Evolutionary conservation across 2,888 invertebrate species (phyloP).

Genomic region (Chironomus riparius): DNA sequence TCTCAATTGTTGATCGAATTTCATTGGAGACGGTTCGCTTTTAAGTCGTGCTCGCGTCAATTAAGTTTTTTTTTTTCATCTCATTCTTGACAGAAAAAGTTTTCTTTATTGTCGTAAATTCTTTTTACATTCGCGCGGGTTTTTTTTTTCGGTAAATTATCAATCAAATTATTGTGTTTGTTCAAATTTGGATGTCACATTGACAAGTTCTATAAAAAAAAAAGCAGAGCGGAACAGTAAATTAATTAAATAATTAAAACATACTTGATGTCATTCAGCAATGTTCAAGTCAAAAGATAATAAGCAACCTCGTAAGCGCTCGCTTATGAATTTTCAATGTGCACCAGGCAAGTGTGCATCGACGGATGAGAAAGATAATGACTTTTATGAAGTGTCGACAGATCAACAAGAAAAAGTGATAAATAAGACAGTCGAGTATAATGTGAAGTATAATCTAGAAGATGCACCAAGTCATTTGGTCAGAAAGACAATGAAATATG

Average conservation of each 20-base stretch:
- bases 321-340: slow-evolving; percentile 15
- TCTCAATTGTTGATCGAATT: slow-evolving; percentile 27
- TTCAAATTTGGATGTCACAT: too few species aligned
- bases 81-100: background rate
- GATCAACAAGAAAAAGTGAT: background rate
- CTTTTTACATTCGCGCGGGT: too few species aligned
- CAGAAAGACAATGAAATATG: slow-evolving; percentile 21
- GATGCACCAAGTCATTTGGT: slow-evolving; percentile 19
- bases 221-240: too few species aligned
- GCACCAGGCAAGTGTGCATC: background rate
- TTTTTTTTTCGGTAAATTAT: too few species aligned
- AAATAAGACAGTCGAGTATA: background rate
- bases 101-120: background rate
- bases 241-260: too few species aligned
- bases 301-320: slow-evolving; percentile 19
- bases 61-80: background rate
- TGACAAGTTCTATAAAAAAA: too few species aligned
- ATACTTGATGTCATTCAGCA: background rate
- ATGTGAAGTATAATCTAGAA: slow-evolving; percentile 10
- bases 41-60: slow-evolving; percentile 5
- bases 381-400: slow-evolving; percentile 13
- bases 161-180: too few species aligned
- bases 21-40: slow-evolving; percentile 25
- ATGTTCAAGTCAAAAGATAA: slow-evolving; percentile 26
- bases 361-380: background rate